Evolutionary conservation across 2,888 invertebrate genomes (phyloP), one percentile per base, ranked within the genome.

Genomic region (Heliconius hortense): DNA sequence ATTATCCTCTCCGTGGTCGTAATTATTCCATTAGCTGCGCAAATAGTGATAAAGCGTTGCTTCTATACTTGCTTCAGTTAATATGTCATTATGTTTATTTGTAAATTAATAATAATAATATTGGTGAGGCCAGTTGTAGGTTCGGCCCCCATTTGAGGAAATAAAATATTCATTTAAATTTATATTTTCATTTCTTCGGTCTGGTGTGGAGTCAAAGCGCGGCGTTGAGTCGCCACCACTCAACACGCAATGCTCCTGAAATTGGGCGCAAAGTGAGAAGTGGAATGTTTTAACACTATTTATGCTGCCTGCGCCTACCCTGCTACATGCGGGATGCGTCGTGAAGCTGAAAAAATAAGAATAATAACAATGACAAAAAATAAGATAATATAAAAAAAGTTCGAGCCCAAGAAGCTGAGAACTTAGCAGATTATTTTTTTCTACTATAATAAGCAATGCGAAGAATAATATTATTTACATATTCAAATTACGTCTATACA

Each of bases 401-500:
- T 15, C 15, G 39, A 66, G 15, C 24, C 4, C 39, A 39, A 39
- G 39, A 43, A n/a, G 24, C 48, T 81, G 80, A 82, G 81, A 84
- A 80, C 79, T 80, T 76, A 79, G 76, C 77, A 79, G 81, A 80
- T 82, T 79, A 79, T 56, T 56, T 74, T 81, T 79, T 80, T 80
- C 80, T 81, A 73, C 80, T 77, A 80, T 87, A 84, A 87, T 85
- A 86, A 87, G 85, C 86, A 88, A 88, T 86, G 84, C 85, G 79
- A 81, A 80, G 84, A 88, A 89, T 83, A 88, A 86, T 86, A 87
- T 84, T 88, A 92, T 93, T 92, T 90, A 92, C 92, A 93, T 93
- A 93, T 94, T 94, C 87, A 93, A 93, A 94, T 94, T 87, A 86
- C 87, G 88, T 89, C 92, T 90, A 93, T 91, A 92, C 93, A 93